Evolutionary conservation across 2,888 invertebrate species (phyloP).

Genomic region (Cepaea hortensis): DNA sequence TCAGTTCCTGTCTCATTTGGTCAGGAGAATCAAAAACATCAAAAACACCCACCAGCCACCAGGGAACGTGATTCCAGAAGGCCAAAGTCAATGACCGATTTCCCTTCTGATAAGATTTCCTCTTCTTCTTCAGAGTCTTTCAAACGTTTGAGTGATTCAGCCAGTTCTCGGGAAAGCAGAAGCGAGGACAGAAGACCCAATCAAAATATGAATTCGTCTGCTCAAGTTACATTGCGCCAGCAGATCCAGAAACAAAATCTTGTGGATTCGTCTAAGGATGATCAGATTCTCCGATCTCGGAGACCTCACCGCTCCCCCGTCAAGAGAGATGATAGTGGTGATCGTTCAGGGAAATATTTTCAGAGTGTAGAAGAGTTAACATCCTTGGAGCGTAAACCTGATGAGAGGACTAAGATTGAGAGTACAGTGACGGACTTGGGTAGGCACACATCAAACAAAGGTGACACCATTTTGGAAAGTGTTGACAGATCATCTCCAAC

Average conservation of each 20-base stretch:
- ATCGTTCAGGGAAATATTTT: conserved; percentile 44
- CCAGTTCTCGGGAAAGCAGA: not conserved
- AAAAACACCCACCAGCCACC: conserved; percentile 2
- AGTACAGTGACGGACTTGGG: conserved; percentile 6
- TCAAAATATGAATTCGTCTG: not conserved
- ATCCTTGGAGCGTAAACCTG: conserved; percentile 29
- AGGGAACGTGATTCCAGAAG: conserved; percentile 32
- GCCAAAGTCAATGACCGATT: conserved; percentile 25
- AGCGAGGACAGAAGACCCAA: not conserved
- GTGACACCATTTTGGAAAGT: not conserved
- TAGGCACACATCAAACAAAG: not conserved
- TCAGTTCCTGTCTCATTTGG: conserved; percentile 51
- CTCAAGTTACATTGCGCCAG: not conserved
- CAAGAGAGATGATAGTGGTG: conserved; percentile 40
- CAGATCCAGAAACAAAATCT: not conserved
- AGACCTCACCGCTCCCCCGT: conserved; percentile 20
- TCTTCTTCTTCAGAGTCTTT: conserved; percentile 31
- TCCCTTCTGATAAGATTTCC: not conserved
- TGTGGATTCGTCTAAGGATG: not conserved
- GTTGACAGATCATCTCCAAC: not conserved
- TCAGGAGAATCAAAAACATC: conserved; percentile 8
- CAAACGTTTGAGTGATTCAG: conserved; percentile 28
- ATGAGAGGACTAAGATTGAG: not conserved
- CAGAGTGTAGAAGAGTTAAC: conserved; percentile 45
- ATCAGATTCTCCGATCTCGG: not conserved